Conservation (phyloP, 1,140 invertebrate genomes). For the Drosophila baimaii region DNA sequence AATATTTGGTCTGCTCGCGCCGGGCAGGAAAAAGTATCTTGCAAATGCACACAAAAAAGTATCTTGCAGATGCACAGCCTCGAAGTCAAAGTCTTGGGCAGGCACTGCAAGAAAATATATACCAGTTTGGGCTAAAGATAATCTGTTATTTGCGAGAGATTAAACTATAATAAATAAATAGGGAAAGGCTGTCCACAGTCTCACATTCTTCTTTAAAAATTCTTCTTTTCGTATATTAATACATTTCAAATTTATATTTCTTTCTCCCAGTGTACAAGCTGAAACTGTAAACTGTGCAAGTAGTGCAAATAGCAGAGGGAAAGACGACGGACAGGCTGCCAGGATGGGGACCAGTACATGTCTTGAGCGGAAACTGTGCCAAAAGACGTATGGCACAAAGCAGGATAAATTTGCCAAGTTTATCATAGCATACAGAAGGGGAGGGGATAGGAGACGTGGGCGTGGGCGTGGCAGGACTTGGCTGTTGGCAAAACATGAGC, state of each 20-base stretch:
- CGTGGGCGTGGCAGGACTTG: slow-evolving; percentile 30
- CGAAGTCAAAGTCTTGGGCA: slow-evolving; percentile 3
- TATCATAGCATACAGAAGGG: slow-evolving; percentile 63
- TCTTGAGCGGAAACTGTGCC: slow-evolving; percentile 72
- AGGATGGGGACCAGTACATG: slow-evolving; percentile 13
- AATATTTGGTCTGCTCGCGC: slow-evolving; percentile 62
- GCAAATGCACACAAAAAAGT: slow-evolving; percentile 57
- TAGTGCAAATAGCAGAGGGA: slow-evolving; percentile 45
- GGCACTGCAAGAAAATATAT: neutral
- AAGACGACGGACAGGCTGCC: neutral
- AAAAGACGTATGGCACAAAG: slow-evolving; percentile 82
- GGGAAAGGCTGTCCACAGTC: no score
- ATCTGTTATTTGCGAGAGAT: no score
- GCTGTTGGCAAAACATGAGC: slow-evolving; percentile 75
- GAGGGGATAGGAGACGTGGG: neutral
- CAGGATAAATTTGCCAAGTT: slow-evolving; percentile 83
- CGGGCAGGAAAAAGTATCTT: slow-evolving; percentile 41
- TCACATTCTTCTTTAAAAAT: no score
- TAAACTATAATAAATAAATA: no score
- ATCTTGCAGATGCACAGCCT: slow-evolving; percentile 54
- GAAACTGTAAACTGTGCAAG: slow-evolving; percentile 76
- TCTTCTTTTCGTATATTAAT: neutral
- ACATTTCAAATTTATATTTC: neutral
- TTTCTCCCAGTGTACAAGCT: slow-evolving; percentile 18
- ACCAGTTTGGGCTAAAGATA: neutral